Base-by-base conservation (phyloP, 2,888 invertebrate genomes). In the Aleiodes testaceus region DNA sequence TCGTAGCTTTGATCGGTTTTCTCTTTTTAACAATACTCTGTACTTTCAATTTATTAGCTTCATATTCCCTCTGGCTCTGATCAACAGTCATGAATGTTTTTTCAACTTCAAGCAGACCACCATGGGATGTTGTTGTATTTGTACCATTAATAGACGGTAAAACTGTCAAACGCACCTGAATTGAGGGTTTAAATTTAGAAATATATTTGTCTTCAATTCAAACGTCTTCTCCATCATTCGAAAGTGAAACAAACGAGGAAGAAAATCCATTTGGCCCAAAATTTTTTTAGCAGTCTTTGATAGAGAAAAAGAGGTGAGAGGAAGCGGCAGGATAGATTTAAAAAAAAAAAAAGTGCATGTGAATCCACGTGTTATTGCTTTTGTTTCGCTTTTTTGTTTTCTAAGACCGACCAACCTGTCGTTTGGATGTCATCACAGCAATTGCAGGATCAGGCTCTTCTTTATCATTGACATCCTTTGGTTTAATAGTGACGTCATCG, bases 91-190 rank as follows among this genome's bases (percentile, higher is more conserved):
- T 90, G 81, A 92, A 92, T 75, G 92, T 92, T 53, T 91, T 91
- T 79, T 94, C 93, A 9, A 94, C 94, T 86, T 94, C 94, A 61
- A 94, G 86, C 67, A 94, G 84, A 11, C 94, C 94, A 11, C 93
- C 93, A 79, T 94, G 94, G 0, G 93, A 93, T 7, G 90, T 90
- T 9, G 87, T 88, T n/a, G 87, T 88, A 77, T 88, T 88, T 49
- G 91, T 90, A 73, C 90, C 90, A 79, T 92, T 91, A 67, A 89
- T 81, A 12, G 92, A 91, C 9, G 94, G 94, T 71, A 94, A 86
- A n/a, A 94, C 94, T 26, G 93, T 94, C 80, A 94, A 87, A 59
- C 91, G 89, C 44, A 93, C 91, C 87, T 87, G 84, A 3, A 49
- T 49, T 49, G 14, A 7, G 2, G 49, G 11, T n/a, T 6, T 14